Base-by-base conservation (phyloP, 2,888 invertebrate genomes). In the Fabriciana adippe region DNA sequence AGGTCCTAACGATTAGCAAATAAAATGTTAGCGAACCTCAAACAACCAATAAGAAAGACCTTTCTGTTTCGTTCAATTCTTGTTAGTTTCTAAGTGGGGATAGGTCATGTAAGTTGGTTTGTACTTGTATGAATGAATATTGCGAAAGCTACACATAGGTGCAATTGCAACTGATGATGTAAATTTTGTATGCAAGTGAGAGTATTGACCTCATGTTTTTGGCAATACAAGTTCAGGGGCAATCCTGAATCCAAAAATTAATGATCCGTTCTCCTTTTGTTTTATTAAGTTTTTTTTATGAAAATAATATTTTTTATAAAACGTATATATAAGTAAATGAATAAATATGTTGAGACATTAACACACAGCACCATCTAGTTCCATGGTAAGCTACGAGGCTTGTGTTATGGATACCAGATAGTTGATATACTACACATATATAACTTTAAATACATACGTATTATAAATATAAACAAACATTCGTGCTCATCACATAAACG, bases 71-170 rank as follows among this genome's bases (percentile, higher is more conserved):
- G 50, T 21, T 35, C 3, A 51, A 11, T 41, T 41, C 35, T 41
- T 11, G 35, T 41, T 41, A 41, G 35, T 45, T 62, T 54, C 53
- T 48, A 57, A 62, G 51, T 47, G 48, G 62, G 66, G 45, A 65
- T 50, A 53, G 81, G 69, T 77, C 83, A 73, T 45, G 41, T 66
- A 63, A 51, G 59, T 60, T 81, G 79, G 86, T 71, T n/a, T 35
- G 83, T 26, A 26, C 26, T 73, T 14, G 48, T 79, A 78, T 79
- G 84, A 82, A 74, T 75, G 83, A 79, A 74, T 74, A 68, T 80
- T 84, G 81, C 79, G 78, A 84, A 84, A 86, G 77, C 75, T 74
- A 75, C 75, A 75, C 68, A 70, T 73, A 77, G 72, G 76, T 73
- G 67, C 62, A 66, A 64, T 67, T 59, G 61, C 74, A 73, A 48